Base-by-base conservation (phyloP, 2,888 invertebrate genomes). In the Blera fallax region DNA sequence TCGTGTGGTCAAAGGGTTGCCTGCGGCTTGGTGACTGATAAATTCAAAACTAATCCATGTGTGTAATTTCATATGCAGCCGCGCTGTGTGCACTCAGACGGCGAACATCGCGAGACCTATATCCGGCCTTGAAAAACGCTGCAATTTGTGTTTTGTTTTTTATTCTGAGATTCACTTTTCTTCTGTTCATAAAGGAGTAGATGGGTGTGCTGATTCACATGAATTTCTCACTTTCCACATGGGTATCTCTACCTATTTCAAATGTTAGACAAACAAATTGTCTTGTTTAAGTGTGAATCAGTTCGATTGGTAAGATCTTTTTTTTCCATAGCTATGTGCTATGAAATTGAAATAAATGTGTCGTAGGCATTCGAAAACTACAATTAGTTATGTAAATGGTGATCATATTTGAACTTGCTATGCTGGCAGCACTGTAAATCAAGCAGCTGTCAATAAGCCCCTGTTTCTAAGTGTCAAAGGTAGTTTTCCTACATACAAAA, bases 91-190 rank as follows among this genome's bases (percentile, higher is more conserved):
- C 40, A 72, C 45, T 58, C 18, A 74, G 64, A 77, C 54, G 70
- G 43, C 34, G 16, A 48, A 24, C 45, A 56, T 37, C 52, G 29
- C 62, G 70, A 65, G 65, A 78, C 48, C 64, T 21, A 79, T 74
- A 74, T 74, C 74, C 80, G 74, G 80, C 80, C 69, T 69, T 67
- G 80, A 58, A 37, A 43, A 73, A 62, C 29, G 16, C 29, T 50
- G n/a, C 34, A 62, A 7, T 70, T 58, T 37, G 27, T 5, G 29
- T 16, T 29, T 74, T 18, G 50, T 24, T 24, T 58, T 54, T 54
- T 27, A 18, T 1, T 76, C 50, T 24, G 34, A 62, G 62, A 62
- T 70, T 43, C 62, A 69, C 43, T 62, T 78, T 69, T 70, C n/a
- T 40, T 76, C 27, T 40, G 50, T 50, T 67, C 67, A 29, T 67